Evolutionary conservation across 2,888 invertebrate genomes (phyloP).

Genomic region (Cephus rjabovi): DNA sequence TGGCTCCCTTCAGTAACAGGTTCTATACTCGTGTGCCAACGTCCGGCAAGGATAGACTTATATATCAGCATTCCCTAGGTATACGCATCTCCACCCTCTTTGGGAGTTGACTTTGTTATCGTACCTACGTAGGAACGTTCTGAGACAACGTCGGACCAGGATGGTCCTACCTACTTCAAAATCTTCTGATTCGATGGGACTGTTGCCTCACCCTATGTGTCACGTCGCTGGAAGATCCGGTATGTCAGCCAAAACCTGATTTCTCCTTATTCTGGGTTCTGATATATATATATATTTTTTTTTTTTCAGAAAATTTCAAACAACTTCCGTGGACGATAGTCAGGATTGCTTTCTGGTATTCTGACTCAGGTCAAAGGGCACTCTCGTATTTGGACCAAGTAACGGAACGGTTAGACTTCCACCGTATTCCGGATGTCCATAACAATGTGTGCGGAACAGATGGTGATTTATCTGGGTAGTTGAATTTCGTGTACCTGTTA

Average conservation of each 20-base stretch:
- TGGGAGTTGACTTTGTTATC: not conserved
- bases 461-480: not conserved
- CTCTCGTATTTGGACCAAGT: not conserved
- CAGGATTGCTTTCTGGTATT: not conserved
- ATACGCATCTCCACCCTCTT: not conserved
- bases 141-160: not conserved
- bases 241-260: not conserved
- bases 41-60: not conserved
- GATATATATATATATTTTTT: not conserved
- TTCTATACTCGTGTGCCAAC: conserved; percentile 26
- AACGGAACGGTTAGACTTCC: conserved; percentile 23
- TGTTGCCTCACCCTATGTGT: not conserved
- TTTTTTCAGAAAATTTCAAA: not conserved
- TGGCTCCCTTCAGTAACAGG: conserved; percentile 49
- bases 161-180: not conserved
- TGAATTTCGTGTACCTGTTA: conserved; percentile 25
- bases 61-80: not conserved
- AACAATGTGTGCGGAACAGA: not conserved
- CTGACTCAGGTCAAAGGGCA: not conserved
- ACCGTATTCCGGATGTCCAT: conserved; percentile 20
- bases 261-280: not conserved
- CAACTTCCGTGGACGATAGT: not conserved
- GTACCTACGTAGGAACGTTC: not conserved
- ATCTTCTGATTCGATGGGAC: not conserved
- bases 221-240: not conserved